Base-by-base conservation (phyloP, 2,888 invertebrate species). In the Mimas tiliae region DNA sequence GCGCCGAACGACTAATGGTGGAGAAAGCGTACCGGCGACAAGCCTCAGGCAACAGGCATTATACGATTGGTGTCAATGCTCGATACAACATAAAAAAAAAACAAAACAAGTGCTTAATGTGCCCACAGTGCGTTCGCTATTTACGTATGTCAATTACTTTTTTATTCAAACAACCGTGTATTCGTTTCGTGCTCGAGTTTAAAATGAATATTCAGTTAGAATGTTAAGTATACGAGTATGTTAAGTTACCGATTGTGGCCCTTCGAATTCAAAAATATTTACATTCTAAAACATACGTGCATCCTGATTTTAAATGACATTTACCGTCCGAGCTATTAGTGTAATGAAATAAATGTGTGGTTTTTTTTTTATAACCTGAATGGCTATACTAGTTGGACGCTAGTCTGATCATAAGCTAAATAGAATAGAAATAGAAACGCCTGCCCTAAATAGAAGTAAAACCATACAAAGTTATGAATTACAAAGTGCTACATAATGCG, bases 21-120 rank as follows among this genome's bases (percentile, higher is more conserved):
- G 89, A 83, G 91, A 91, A 91, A 91, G 91, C 81, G 79, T 78
- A 81, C 73, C 72, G 81, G 79, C 79, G 81, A 70, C 71, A 71
- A 62, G 81, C 89, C 83, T 69, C 75, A 67, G 85, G 89, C 88
- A 73, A 72, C 79, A 78, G 85, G 89, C 88, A 74, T 73, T 80
- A 78, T 70, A 71, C 69, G 71, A 84, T 85, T 76, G 78, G 81
- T 86, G 86, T 83, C 84, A 82, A 76, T 82, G 82, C 72, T 74
- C 76, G 74, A 42, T 58, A 42, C 52, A 52, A 33, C 52, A 52
- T 7, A 58, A 64, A 67, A 65, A 67, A 65, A 64, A 64, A 67
- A 65, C 65, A 65, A 64, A 67, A 65, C 64, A 63, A 66, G 62
- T 50, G 50, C 42, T 63, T 48, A 63, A 63, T 48, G 21, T 63